Conservation (phyloP, 35 echinoderm and acorn worm species). For the Ptychodera flava region DNA sequence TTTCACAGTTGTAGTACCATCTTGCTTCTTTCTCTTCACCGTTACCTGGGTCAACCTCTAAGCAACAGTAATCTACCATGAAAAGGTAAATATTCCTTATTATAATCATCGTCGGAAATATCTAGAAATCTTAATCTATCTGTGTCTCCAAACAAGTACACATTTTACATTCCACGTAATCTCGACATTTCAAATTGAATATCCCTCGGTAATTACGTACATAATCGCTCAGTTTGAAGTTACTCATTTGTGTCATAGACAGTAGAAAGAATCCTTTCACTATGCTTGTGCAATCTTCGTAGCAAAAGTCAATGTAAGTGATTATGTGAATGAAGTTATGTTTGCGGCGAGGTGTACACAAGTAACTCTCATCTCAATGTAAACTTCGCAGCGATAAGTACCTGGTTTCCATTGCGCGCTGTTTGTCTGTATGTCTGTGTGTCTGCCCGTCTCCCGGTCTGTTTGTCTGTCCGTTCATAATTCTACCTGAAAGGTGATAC, state of each 20-base stretch:
- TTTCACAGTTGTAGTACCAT: not conserved
- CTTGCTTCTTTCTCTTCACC: not conserved
- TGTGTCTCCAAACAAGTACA: not conserved
- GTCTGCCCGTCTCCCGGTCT: not conserved
- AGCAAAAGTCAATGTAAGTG: too few relatives aligned
- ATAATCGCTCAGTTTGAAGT: too few relatives aligned
- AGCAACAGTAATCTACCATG: not conserved
- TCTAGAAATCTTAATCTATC: not conserved
- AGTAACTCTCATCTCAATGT: too few relatives aligned
- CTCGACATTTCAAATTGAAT: not conserved
- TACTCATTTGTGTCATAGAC: too few relatives aligned
- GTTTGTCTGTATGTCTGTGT: not conserved
- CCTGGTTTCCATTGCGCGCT: too few relatives aligned
- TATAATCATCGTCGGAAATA: not conserved
- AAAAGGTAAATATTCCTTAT: not conserved
- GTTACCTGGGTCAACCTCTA: not conserved
- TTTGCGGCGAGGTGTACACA: too few relatives aligned
- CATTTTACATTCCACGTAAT: not conserved
- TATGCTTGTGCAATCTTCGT: too few relatives aligned
- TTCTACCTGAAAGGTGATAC: not conserved
- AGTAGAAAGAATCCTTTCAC: too few relatives aligned
- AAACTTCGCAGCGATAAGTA: too few relatives aligned
- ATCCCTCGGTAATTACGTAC: not conserved
- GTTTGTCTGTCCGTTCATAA: not conserved
- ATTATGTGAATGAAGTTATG: too few relatives aligned